Percentiles rank a stretch among this genome's conserved stretches.
Conservation (phyloP, 2,113 vertebrate species). For the Dipodomys stephensi region DNA sequence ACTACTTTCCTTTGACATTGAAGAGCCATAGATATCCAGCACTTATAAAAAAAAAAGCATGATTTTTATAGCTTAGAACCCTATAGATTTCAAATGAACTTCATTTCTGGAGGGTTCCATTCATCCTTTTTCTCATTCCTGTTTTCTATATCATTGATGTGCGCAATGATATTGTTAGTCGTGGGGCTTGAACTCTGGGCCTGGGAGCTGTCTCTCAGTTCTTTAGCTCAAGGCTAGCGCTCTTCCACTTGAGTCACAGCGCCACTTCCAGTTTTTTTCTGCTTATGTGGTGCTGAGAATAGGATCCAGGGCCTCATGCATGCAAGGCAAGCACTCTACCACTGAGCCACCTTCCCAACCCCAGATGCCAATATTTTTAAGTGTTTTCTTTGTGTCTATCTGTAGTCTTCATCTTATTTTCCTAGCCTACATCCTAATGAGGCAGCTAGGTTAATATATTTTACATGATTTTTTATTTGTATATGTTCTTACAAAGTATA, state of each 20-base stretch:
- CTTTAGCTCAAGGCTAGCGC: too few species aligned
- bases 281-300: too few species aligned
- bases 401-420: neutral
- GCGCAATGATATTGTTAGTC: neutral
- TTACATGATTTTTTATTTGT: neutral
- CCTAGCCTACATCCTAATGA: neutral
- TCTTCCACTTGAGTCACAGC: too few species aligned
- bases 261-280: too few species aligned
- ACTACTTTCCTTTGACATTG: slow-evolving; percentile 20
- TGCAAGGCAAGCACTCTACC: too few species aligned
- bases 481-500: neutral
- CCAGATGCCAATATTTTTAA: neutral
- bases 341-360: too few species aligned
- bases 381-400: slow-evolving; percentile 24
- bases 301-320: too few species aligned
- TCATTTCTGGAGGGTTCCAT: neutral
- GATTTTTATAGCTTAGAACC: neutral
- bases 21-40: slow-evolving; percentile 1
- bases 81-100: neutral
- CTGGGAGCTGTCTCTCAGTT: too few species aligned
- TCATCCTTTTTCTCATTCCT: neutral
- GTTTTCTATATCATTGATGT: neutral
- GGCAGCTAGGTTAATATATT: neutral
- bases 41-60: neutral
- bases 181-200: too few species aligned